Percentiles rank a stretch among this genome's conserved stretches.
phyloP scores from a whole-genome alignment of 2,888 invertebrate species.

The Busseola fusca region DNA sequence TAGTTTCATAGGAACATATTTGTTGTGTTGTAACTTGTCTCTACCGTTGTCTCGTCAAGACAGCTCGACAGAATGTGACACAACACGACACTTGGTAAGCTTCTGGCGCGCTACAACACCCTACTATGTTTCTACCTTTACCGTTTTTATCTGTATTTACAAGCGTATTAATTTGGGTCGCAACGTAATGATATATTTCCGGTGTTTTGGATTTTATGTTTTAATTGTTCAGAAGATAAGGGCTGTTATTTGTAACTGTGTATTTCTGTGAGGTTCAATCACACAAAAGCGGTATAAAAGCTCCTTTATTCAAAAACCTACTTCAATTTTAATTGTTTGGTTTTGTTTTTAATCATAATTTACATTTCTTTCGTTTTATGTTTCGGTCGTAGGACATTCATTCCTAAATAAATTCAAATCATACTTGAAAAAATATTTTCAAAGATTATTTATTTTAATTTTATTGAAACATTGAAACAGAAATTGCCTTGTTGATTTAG shows the following conservation, averaged over 20 bases:
- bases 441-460: neutral
- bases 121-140: constrained; percentile 4
- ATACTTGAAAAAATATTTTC: neutral
- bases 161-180: constrained; percentile 50
- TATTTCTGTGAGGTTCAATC: constrained; percentile 8
- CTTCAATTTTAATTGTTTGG: neutral
- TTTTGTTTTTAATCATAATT: neutral
- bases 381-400: neutral
- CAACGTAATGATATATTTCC: constrained; percentile 44
- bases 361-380: neutral
- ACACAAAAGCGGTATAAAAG: constrained; percentile 6
- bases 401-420: neutral
- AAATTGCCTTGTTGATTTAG: constrained; percentile 29
- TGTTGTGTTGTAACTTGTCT: neutral
- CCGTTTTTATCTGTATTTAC: constrained; percentile 47
- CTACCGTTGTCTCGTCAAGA: neutral
- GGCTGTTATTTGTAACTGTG: constrained; percentile 33
- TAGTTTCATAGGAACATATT: neutral
- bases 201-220: constrained; percentile 44
- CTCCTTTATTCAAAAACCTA: neutral
- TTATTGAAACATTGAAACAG: constrained; percentile 6
- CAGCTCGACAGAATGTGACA: neutral
- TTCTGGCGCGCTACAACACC: too few relatives aligned
- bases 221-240: constrained; percentile 46
- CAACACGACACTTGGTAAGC: neutral